A percentile compares a stretch with the other conserved stretches of the same genome.
These are phyloP conservation scores for Ceryle rudis DNA, from an alignment of 2,797 vertebrate species.

Conservation along the genomic window DNA sequence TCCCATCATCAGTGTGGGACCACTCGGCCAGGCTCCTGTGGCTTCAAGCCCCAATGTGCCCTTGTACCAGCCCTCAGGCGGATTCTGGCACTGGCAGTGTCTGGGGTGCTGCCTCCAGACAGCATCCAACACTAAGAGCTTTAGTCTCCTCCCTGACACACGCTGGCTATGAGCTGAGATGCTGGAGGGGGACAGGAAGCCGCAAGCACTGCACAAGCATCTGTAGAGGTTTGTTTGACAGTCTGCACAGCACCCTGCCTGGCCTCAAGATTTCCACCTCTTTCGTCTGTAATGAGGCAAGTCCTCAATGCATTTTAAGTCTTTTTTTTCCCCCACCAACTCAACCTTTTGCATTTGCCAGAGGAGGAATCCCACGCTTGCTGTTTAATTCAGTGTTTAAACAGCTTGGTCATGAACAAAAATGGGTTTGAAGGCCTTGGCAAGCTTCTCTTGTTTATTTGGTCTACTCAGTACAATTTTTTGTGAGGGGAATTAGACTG, in stretches of 20 bases:
- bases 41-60: neutral
- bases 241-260: neutral
- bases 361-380: neutral
- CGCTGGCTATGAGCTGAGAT: neutral
- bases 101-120: neutral
- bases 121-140: neutral
- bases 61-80: neutral
- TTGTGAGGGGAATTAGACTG: neutral
- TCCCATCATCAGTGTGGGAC: neutral
- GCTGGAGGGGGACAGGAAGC: neutral
- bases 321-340: neutral
- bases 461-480: neutral
- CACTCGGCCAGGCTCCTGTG: accelerated
- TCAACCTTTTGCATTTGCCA: neutral
- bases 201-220: accelerated
- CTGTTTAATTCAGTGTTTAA: neutral
- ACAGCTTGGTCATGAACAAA: neutral
- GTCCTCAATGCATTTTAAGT: neutral
- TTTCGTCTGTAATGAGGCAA: neutral
- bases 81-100: neutral
- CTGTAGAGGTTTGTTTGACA: neutral
- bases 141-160: accelerated
- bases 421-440: neutral
- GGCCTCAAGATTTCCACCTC: neutral
- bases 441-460: neutral